Percentiles rank a stretch among this genome's conserved stretches.
Conservation (phyloP, 2,797 vertebrate genomes). For the Leptatherina wallacei region DNA sequence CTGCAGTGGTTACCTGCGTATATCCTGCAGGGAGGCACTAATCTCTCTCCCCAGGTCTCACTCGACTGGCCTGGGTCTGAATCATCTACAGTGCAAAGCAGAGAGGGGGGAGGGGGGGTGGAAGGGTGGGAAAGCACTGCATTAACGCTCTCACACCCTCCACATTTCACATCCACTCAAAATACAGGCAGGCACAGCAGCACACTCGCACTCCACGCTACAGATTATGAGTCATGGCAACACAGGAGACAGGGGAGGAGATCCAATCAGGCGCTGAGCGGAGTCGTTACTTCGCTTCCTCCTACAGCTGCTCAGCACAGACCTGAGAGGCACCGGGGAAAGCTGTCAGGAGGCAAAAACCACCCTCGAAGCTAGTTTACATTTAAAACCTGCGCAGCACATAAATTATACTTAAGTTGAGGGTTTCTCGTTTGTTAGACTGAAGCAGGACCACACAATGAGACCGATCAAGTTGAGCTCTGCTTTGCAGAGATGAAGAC, state of each 20-base stretch:
- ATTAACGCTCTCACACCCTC: constrained; percentile 77
- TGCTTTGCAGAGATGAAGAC: constrained; percentile 58
- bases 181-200: constrained; percentile 63
- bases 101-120: constrained; percentile 81
- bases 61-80: constrained; percentile 91
- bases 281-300: constrained; percentile 22
- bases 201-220: constrained; percentile 57
- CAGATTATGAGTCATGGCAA: constrained; percentile 72
- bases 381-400: constrained; percentile 40
- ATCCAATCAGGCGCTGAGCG: constrained; percentile 44
- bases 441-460: constrained; percentile 65
- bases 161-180: constrained; percentile 61
- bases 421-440: constrained; percentile 30
- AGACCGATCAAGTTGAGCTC: constrained; percentile 23
- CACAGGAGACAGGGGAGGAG: constrained; percentile 57
- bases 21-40: constrained; percentile 91
- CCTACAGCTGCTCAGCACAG: constrained; percentile 39
- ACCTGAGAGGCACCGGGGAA: constrained; percentile 27
- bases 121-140: constrained; percentile 85
- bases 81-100: constrained; percentile 92
- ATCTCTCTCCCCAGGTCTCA: constrained; percentile 91
- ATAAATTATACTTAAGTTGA: constrained; percentile 51
- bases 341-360: constrained; percentile 30
- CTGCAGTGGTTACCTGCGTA: constrained; percentile 88
- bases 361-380: constrained; percentile 38